Evolutionary conservation across 2,888 invertebrate species (phyloP), one percentile per base, ranked within the genome.

Genomic region (Rhyacophila evoluta): DNA sequence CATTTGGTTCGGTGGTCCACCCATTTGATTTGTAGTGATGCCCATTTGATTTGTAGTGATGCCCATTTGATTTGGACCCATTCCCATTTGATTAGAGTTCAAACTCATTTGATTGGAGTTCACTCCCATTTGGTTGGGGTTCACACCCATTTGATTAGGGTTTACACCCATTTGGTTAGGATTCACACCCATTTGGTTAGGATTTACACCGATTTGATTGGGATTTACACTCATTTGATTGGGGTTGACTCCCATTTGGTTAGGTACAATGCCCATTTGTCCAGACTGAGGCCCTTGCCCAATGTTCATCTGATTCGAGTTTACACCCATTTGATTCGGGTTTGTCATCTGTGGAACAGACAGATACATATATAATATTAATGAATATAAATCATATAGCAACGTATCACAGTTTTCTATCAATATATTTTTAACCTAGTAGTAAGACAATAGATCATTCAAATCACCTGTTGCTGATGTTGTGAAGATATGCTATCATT

Each of bases 1-100:
- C 75, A 81, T 81, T 67, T 79, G 81, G 12, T 79, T 80, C 12
- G 77, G 74, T 10, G 75, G 70, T 0, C 80, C 76, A 1, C 74
- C 87, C 83, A 79, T 85, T 83, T 76, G 86, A 85, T 85, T 86
- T 86, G 78, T 85, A 85, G 74, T 85, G 84, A 75, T 87, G 84
- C 77, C 87, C 83, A 79, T 85, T 84, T 77, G 86, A 81, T 82
- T 85, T 84, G 84, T 87, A 84, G 74, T 85, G 82, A 75, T 82
- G 37, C 83, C 83, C 82, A 84, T 84, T 80, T 84, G 84, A 38
- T 71, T 72, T 4, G 29, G 76, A 6, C 83, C 84, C 70, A 86
- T 84, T 4, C 83, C 83, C 6, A 84, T 83, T 4, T 86, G 85
- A 70, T 79, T 79, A 4, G 55, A 68, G 8, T 29, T 28, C 38